Conservation (phyloP, 2,113 vertebrate genomes). For the Cochlearius cochlearius region DNA sequence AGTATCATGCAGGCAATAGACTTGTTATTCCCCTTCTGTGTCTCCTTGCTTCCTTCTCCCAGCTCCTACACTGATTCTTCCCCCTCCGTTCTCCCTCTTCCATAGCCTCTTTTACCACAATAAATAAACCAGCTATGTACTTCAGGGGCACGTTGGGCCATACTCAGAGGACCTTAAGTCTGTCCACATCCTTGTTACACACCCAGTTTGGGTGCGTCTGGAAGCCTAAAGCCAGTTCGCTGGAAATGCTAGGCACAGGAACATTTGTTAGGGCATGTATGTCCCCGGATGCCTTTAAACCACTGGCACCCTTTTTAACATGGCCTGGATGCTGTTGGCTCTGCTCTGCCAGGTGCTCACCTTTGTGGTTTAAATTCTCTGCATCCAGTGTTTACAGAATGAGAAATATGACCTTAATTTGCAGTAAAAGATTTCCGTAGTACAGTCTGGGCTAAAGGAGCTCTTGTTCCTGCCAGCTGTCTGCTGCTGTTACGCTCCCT, state of each 20-base stretch:
- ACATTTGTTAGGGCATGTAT: neutral
- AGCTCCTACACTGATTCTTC: neutral
- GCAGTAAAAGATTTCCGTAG: neutral
- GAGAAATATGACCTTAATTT: neutral
- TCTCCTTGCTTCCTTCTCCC: neutral
- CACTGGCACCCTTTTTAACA: neutral
- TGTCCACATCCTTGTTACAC: neutral
- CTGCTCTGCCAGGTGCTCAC: neutral
- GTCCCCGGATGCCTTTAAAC: neutral
- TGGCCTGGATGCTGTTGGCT: neutral
- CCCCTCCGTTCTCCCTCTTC: neutral
- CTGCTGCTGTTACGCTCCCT: neutral
- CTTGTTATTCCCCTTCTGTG: neutral
- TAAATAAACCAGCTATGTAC: neutral
- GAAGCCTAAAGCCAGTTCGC: neutral
- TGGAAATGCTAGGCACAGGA: neutral
- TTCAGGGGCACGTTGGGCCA: neutral
- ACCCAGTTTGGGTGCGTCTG: neutral
- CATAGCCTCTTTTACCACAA: neutral
- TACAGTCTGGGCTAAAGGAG: neutral
- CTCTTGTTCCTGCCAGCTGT: neutral
- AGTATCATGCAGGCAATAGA: neutral
- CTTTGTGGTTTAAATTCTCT: neutral
- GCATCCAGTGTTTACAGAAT: neutral
- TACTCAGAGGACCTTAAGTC: neutral